These are phyloP conservation scores for Trididemnum miniatum DNA, from an alignment of 23 tunicate species.

Conservation along the genomic window DNA sequence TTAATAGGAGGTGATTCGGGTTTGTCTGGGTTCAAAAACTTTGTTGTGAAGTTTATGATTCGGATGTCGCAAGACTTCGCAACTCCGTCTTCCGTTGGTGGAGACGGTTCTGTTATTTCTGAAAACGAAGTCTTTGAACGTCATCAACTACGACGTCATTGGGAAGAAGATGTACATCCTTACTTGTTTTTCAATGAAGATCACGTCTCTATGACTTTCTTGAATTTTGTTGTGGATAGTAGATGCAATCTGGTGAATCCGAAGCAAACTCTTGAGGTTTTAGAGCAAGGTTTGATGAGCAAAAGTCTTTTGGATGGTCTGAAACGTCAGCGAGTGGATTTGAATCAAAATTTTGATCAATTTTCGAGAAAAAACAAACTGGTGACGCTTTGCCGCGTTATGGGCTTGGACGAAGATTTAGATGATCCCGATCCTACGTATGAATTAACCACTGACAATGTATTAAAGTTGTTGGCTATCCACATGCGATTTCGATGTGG, in stretches of 20 bases:
- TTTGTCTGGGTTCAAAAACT: constrained; percentile 64
- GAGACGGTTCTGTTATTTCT: background rate
- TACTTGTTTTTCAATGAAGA: constrained; percentile 78
- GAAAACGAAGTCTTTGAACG: background rate
- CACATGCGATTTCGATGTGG: constrained; percentile 83
- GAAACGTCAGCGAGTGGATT: constrained; percentile 46
- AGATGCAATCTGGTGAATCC: constrained; percentile 49
- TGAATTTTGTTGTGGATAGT: constrained; percentile 44
- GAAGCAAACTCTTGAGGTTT: constrained; percentile 20
- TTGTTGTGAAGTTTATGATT: constrained; percentile 78
- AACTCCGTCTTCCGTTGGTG: constrained; percentile 59
- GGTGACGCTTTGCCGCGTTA: constrained; percentile 44
- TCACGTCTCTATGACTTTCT: constrained; percentile 47
- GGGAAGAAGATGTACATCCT: constrained; percentile 73
- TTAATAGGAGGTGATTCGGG: constrained; percentile 55
- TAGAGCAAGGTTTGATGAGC: constrained; percentile 33
- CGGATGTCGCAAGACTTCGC: constrained; percentile 91
- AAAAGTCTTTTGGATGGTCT: constrained; percentile 36
- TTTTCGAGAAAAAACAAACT: constrained; percentile 47
- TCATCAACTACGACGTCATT: constrained; percentile 52
- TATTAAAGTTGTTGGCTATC: constrained; percentile 71
- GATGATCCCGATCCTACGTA: constrained; percentile 79
- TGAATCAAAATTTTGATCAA: constrained; percentile 55
- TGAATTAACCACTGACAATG: constrained; percentile 87
- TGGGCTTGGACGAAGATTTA: constrained; percentile 42